Conservation (phyloP, 2,113 vertebrate genomes). For the Emydocephalus ijimae region DNA sequence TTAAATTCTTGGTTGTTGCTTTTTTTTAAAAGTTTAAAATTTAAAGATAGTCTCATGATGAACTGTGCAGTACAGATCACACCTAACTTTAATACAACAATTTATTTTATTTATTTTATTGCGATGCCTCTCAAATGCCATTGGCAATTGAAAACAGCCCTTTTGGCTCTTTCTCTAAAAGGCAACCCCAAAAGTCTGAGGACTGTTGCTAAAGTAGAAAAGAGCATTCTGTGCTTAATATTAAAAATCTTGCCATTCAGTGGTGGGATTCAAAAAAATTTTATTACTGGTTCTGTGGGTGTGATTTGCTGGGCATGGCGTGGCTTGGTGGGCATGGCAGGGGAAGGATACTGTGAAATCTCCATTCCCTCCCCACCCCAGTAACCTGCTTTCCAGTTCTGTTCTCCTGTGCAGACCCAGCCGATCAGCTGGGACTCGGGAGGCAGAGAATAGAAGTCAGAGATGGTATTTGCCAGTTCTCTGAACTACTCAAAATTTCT, state of each 20-base stretch:
- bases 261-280: too few relatives aligned
- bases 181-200: not conserved
- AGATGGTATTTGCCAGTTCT: too few relatives aligned
- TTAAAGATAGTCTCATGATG: not conserved
- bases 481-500: too few relatives aligned
- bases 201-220: not conserved
- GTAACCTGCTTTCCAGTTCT: too few relatives aligned
- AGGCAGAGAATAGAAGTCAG: too few relatives aligned
- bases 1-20: not conserved
- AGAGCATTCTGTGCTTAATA: not conserved
- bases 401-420: too few relatives aligned
- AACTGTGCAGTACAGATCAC: not conserved
- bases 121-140: not conserved
- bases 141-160: not conserved
- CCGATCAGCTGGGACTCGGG: too few relatives aligned
- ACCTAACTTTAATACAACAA: not conserved
- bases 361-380: not conserved
- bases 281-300: too few relatives aligned
- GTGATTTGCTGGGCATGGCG: too few relatives aligned
- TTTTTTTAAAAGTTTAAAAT: not conserved
- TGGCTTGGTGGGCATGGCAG: too few relatives aligned
- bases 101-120: not conserved
- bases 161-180: not conserved
- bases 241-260: not conserved
- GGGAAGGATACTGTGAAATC: too few relatives aligned